These are phyloP conservation scores for Alethe castanea DNA, from an alignment of 2,113 vertebrate species.

Conservation along the genomic window DNA sequence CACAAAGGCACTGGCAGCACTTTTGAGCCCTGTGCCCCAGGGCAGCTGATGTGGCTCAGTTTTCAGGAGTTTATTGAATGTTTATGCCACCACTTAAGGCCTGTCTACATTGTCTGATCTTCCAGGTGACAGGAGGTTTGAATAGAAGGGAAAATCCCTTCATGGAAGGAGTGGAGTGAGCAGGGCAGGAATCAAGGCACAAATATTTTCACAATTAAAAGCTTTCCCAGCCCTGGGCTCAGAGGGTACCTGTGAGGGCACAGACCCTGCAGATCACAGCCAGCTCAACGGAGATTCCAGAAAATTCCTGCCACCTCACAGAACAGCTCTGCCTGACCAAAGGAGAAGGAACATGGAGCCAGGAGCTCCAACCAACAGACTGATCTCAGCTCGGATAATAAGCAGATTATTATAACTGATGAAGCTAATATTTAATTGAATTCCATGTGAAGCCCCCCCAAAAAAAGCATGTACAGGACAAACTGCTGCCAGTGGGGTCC, in stretches of 20 bases:
- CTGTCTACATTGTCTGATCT: accelerated
- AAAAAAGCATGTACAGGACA: neutral
- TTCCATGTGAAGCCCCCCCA: neutral
- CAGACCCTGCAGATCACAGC: neutral
- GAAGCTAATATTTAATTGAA: neutral
- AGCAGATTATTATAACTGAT: neutral
- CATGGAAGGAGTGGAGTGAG: neutral
- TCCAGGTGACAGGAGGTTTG: neutral
- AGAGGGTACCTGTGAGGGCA: neutral
- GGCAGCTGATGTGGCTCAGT: neutral
- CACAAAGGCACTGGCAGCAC: neutral
- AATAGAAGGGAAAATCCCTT: too few species aligned
- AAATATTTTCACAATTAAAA: neutral
- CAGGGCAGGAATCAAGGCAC: neutral
- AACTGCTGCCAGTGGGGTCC: neutral
- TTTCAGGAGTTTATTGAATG: neutral
- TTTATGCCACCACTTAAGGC: too few species aligned
- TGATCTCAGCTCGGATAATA: accelerated
- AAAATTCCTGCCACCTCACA: neutral
- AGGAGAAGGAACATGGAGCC: neutral
- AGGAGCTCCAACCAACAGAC: neutral
- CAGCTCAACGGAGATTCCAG: accelerated
- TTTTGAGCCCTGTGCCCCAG: neutral
- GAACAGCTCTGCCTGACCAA: accelerated
- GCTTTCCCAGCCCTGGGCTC: neutral